Evolutionary conservation across 2,888 invertebrate species (phyloP).

Genomic region (Ganaspis brasiliensis): DNA sequence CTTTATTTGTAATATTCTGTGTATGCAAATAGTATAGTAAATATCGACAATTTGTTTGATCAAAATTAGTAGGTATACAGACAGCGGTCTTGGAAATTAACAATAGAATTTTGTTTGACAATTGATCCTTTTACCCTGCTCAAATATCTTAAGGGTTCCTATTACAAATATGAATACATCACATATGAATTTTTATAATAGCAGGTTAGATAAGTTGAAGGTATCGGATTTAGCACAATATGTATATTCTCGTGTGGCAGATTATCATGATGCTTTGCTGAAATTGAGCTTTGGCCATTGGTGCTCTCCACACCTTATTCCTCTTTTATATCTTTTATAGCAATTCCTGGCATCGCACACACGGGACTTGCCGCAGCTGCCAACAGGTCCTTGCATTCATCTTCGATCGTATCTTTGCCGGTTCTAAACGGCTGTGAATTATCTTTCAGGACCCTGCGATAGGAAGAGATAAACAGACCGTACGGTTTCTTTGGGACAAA

Average conservation of each 20-base stretch:
- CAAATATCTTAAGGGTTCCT: too few species aligned
- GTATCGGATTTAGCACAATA: neutral
- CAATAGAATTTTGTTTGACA: too few species aligned
- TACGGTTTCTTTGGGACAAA: conserved; percentile 53
- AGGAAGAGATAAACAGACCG: conserved; percentile 63
- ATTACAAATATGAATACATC: too few species aligned
- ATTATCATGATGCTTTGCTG: neutral
- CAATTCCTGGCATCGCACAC: conserved; percentile 50
- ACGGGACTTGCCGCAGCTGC: conserved; percentile 67
- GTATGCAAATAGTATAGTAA: too few species aligned
- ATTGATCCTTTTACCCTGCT: too few species aligned
- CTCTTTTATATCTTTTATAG: conserved; percentile 44
- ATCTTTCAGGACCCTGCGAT: conserved; percentile 67
- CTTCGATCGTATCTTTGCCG: conserved; percentile 70
- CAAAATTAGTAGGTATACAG: too few species aligned
- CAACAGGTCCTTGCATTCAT: conserved; percentile 72
- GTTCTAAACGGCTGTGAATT: conserved; percentile 69
- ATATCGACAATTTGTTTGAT: too few species aligned
- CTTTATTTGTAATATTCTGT: too few species aligned
- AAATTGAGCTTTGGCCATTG: conserved; percentile 9
- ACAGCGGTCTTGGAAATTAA: too few species aligned
- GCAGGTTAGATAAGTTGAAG: neutral
- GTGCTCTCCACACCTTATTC: conserved; percentile 35
- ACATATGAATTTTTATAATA: neutral
- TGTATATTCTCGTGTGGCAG: neutral